phyloP scores from a whole-genome alignment of 92 coral and sea anemone genomes.

The Pocillopora grandis region DNA sequence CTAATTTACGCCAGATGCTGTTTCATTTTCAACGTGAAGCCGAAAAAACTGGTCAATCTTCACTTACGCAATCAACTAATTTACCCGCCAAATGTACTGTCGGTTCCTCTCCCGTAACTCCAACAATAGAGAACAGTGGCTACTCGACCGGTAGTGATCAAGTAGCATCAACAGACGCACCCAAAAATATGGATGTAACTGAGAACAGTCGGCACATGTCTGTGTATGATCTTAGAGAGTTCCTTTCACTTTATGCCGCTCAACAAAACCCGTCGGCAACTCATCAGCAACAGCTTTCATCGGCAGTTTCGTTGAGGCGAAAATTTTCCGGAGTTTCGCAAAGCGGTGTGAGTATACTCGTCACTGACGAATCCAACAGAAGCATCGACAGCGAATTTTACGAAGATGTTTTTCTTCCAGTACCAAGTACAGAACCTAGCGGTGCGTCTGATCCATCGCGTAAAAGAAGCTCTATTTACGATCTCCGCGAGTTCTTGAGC shows the following conservation, averaged over 20 bases:
- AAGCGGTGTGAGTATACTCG: conserved; percentile 64
- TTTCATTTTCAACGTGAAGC: conserved; percentile 62
- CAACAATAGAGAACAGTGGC: conserved; percentile 8
- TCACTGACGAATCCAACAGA: conserved; percentile 60
- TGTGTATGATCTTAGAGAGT: conserved; percentile 68
- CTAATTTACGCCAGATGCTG: conserved; percentile 66
- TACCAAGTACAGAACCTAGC: conserved; percentile 41
- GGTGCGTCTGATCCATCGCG: conserved; percentile 14
- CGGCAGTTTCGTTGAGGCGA: conserved; percentile 25
- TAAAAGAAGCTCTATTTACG: conserved; percentile 73
- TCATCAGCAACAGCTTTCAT: conserved; percentile 9
- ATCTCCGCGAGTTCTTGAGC: conserved; percentile 66
- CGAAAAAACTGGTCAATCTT: conserved; percentile 16
- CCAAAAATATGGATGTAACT: neutral
- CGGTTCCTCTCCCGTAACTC: neutral
- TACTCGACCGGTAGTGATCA: neutral
- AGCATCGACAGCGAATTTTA: conserved; percentile 45
- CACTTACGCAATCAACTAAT: neutral
- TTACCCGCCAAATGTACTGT: neutral
- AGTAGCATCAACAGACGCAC: neutral
- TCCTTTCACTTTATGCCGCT: conserved; percentile 51
- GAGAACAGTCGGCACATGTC: conserved; percentile 53
- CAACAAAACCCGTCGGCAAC: conserved; percentile 26
- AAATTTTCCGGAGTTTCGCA: conserved; percentile 71
- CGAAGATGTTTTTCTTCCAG: conserved; percentile 77